Percentiles rank a stretch among this genome's conserved stretches.
phyloP scores from a whole-genome alignment of 2,113 vertebrate genomes.

The Xenus cinereus region DNA sequence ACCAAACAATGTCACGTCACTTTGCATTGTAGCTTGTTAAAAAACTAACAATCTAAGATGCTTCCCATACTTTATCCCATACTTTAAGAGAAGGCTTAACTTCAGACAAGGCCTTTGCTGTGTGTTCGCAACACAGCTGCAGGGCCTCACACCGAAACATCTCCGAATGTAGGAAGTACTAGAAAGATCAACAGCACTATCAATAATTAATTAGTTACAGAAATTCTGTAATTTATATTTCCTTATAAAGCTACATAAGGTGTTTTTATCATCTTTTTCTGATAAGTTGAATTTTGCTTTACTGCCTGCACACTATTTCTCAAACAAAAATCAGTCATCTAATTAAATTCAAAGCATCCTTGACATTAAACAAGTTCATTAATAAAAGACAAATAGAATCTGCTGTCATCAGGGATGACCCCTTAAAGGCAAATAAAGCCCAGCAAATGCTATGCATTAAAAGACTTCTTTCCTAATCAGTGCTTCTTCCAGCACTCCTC shows the following conservation, averaged over 20 bases:
- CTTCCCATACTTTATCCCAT: neutral
- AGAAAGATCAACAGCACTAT: neutral
- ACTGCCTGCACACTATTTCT: neutral
- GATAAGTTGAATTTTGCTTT: neutral
- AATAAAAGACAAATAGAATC: neutral
- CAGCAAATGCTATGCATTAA: neutral
- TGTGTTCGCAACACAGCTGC: neutral
- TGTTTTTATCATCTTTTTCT: neutral
- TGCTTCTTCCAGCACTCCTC: slow-evolving; percentile 51
- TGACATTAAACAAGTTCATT: neutral
- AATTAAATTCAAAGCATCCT: neutral
- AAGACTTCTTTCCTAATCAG: neutral
- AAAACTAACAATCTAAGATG: neutral
- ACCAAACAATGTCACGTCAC: neutral
- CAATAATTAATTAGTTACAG: neutral
- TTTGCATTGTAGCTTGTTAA: neutral
- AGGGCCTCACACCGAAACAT: neutral
- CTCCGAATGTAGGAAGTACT: neutral
- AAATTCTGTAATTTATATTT: neutral
- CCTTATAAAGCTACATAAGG: neutral
- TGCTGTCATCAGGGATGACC: neutral
- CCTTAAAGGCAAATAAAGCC: neutral
- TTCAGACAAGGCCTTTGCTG: neutral
- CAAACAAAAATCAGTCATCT: neutral
- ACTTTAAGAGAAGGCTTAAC: neutral